These are phyloP conservation scores for Brenthis ino DNA, from an alignment of 2,888 invertebrate species.

Conservation along the genomic window DNA sequence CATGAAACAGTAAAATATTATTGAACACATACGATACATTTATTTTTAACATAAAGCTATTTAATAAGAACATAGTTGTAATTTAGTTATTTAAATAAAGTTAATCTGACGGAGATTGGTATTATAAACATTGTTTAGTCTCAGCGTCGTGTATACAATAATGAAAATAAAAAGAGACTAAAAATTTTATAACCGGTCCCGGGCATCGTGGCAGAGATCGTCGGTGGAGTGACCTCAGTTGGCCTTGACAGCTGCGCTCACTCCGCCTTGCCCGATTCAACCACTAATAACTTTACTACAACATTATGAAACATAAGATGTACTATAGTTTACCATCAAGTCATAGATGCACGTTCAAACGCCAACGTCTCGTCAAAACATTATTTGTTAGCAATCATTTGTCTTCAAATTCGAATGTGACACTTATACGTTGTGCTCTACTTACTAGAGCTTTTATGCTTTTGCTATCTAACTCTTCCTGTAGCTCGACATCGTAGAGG, in stretches of 20 bases:
- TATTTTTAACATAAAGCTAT: background rate
- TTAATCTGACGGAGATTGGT: conserved; percentile 76
- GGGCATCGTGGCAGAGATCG: conserved; percentile 77
- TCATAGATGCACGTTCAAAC: conserved; percentile 43
- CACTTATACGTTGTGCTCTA: conserved; percentile 32
- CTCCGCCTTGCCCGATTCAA: conserved; percentile 70
- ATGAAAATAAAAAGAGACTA: conserved; percentile 81
- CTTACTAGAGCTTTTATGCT: conserved; percentile 38
- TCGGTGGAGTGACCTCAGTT: conserved; percentile 80
- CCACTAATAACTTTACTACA: conserved; percentile 79
- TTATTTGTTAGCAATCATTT: conserved; percentile 66
- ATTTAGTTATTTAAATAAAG: conserved; percentile 58
- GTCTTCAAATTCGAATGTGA: conserved; percentile 44
- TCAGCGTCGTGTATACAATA: conserved; percentile 80
- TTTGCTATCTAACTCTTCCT: conserved; percentile 41
- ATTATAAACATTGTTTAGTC: conserved; percentile 80
- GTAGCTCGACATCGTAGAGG: conserved; percentile 36
- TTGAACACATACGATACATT: too few relatives aligned
- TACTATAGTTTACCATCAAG: conserved; percentile 61
- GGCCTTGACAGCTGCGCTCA: conserved; percentile 81
- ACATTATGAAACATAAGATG: conserved; percentile 72
- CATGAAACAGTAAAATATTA: background rate
- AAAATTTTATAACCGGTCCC: conserved; percentile 81
- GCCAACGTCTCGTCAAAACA: conserved; percentile 57
- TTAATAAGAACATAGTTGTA: conserved; percentile 26